Conservation (phyloP, 2,797 vertebrate genomes). For the Chiroxiphia lanceolata region DNA sequence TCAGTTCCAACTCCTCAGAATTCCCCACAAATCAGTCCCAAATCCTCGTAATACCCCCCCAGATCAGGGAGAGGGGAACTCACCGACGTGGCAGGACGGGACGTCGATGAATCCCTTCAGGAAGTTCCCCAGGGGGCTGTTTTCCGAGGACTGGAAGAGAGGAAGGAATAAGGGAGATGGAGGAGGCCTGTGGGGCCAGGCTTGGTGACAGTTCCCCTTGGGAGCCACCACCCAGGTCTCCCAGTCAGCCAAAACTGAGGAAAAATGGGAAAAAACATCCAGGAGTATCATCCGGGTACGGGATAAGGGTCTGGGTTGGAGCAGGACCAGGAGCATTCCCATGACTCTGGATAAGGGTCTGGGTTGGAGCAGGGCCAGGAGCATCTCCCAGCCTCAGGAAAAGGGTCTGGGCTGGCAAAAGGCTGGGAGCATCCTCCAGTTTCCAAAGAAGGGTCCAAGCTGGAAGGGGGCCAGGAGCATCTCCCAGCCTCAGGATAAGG, state of each 20-base stretch:
- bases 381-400: slow-evolving; percentile 1
- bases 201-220: accelerated
- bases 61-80: slow-evolving; percentile 34
- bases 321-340: background rate
- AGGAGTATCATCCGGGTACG: slow-evolving; percentile 72
- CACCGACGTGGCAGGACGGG: slow-evolving; percentile 94
- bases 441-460: too few relatives aligned
- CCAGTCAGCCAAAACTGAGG: accelerated
- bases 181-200: accelerated
- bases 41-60: background rate
- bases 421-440: too few relatives aligned
- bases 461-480: too few relatives aligned
- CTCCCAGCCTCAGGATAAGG: too few relatives aligned
- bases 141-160: slow-evolving; percentile 75
- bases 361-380: background rate
- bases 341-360: too few relatives aligned
- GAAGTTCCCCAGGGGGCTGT: slow-evolving; percentile 95
- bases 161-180: background rate
- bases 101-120: slow-evolving; percentile 94
- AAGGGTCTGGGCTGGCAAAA: too few relatives aligned
- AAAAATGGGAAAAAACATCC: background rate
- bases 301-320: background rate
- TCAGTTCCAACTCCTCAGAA: background rate
- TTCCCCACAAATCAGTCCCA: background rate
- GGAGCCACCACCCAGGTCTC: background rate